Base-by-base conservation (phyloP, 1,140 invertebrate species). In the Sminthurides bifidus region DNA sequence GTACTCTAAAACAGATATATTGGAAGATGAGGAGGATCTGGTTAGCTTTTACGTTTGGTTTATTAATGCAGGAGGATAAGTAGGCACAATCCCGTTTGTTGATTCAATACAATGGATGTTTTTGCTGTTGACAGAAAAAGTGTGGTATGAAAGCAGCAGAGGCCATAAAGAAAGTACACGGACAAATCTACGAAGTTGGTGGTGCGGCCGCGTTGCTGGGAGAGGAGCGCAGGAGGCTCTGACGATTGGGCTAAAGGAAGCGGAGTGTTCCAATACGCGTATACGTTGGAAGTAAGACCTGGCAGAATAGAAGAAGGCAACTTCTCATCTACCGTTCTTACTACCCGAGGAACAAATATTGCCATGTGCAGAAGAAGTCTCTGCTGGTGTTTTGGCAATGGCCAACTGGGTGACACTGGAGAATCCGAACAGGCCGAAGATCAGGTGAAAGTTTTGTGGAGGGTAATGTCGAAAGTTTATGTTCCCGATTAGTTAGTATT, bases 211-310 rank as follows among this genome's bases (percentile, higher is more conserved):
- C 10, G n/a, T 10, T 35, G 10, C 33, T 35, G 33, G 48, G 69
- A 52, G 27, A 60, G 2, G 63, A n/a, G 68, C 6, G 69, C 79
- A 66, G 89, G 89, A 10, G 84, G 84, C n/a, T 87, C 87, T 0
- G 85, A 92, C 66, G 90, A 94, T 68, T 93, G 88, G 88, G 89
- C 88, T 0, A 90, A 91, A 73, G 83, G 83, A 6, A 73, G 76
- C 43, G 81, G 81, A 17, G 78, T 77, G 35, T 85, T 93, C 58
- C 92, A 90, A 70, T 92, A 93, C 67, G 72, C 86, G 0, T 61
- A 58, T 43, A 61, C 52, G 0, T 19, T 58, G n/a, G 76, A 78
- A 65, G 65, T 79, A 23, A 52, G 76, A 26, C 8, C 10, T n/a
- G 77, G 79, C 53, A 70, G 65, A 19, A 76, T 76, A 1, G 56